Base-by-base conservation (phyloP, 2,797 vertebrate species). In the Sphenopsis melanotis region DNA sequence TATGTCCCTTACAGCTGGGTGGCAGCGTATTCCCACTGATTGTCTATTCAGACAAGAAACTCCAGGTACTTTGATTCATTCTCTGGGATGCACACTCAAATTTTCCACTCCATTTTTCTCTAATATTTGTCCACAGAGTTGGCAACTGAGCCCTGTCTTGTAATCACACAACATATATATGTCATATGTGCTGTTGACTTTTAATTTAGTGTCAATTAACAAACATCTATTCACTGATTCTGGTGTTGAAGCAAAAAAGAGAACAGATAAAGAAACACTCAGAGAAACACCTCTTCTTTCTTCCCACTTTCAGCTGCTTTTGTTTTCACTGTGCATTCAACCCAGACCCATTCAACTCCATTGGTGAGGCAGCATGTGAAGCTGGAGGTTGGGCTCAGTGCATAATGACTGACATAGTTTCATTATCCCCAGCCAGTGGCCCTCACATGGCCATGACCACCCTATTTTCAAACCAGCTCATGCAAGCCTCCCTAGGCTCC, bases 401-500 rank as follows among this genome's bases (percentile, higher is more conserved):
- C 15, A 24, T 9, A 24, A 12, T 6, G 2, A 44, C 41, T 12
- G 36, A 10, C 11, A 61, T 7, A 24, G 42, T 34, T 68, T 32
- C 30, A 6, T 36, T 49, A 15, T 12, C 10, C 32, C 12, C 22
- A 10, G 22, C 21, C 27, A 32, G 4, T 7, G n/a, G 27, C n/a
- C 3, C 8, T 71, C 27, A 12, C 9, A 4, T 3, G 13, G n/a
- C 37, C 4, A 3, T n/a, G 20, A 14, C 16, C 22, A 8, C 6
- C 7, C 10, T 24, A 1, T 49, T 57, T 39, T 39, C 10, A 41
- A 46, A 15, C 5, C 10, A 26, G 6, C 17, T 27, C 4, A 1
- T 1, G 1, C 0, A 0, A 26, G 46, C 11, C 6, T 5, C 26
- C 1, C 0, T 6, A 2, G 0, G 0, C 13, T 63, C 3, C 49